phyloP scores from a whole-genome alignment of 1,140 invertebrate species.

The Philopotamus ludificatus region DNA sequence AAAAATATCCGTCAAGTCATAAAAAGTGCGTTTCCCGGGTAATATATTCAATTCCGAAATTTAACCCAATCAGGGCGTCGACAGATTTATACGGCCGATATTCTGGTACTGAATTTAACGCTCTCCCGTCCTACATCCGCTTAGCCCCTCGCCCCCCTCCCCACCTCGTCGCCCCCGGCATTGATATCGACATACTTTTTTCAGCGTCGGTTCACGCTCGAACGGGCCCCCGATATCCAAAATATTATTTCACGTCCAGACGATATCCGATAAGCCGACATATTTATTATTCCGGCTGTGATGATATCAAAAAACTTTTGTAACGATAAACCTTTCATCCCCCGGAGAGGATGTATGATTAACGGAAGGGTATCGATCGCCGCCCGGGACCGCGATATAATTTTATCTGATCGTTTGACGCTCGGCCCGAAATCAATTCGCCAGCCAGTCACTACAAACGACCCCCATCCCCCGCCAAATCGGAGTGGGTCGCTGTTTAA shows the following conservation, averaged over 20 bases:
- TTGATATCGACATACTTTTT: no score
- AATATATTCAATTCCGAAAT: no score
- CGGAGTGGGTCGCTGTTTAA: no score
- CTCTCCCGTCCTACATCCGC: no score
- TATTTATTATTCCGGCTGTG: conserved; percentile 12
- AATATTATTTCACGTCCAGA: neutral
- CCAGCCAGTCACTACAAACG: neutral
- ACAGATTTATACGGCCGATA: no score
- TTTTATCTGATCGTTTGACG: conserved; percentile 22
- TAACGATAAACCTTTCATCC: conserved; percentile 21
- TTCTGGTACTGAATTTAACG: no score
- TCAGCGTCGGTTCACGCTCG: neutral
- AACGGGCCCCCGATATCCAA: neutral
- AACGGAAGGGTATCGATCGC: conserved; percentile 3
- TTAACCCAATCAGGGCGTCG: no score
- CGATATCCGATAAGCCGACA: conserved; percentile 9
- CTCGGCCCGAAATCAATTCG: neutral
- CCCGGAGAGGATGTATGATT: conserved; percentile 4
- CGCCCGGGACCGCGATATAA: conserved; percentile 16
- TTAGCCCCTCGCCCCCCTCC: no score
- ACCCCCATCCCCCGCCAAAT: neutral
- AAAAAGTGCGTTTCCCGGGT: no score
- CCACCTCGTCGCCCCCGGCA: no score
- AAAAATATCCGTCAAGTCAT: no score
- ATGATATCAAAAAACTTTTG: conserved; percentile 17